Evolutionary conservation across 2,113 vertebrate genomes (phyloP).

Genomic region (Furnarius figulus): DNA sequence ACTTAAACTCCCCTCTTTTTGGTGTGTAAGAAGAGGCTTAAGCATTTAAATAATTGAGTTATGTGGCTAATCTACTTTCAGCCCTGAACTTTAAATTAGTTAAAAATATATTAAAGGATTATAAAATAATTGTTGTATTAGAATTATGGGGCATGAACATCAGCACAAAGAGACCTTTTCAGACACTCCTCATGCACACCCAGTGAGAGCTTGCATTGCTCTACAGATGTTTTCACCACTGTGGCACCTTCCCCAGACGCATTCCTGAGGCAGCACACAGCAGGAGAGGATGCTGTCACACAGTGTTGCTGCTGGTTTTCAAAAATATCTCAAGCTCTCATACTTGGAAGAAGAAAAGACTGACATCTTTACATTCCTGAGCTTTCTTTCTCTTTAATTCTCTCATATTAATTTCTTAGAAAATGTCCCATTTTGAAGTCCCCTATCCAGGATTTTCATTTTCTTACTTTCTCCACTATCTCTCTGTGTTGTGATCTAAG

Average conservation of each 20-base stretch:
- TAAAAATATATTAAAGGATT: slow-evolving; percentile 8
- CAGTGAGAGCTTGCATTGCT: background rate
- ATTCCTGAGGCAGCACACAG: rapidly evolving
- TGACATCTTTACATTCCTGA: background rate
- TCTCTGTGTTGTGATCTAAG: background rate
- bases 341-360: background rate
- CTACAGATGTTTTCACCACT: background rate
- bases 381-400: background rate
- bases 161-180: background rate
- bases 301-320: background rate
- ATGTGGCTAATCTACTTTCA: background rate
- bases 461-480: background rate
- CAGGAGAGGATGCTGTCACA: rapidly evolving
- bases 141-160: background rate
- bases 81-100: background rate
- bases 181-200: rapidly evolving
- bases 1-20: background rate
- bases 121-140: background rate
- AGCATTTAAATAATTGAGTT: background rate
- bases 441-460: background rate
- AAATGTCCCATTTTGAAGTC: background rate
- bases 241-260: background rate
- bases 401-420: background rate
- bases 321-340: background rate
- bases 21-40: background rate